Percentiles rank a stretch among this genome's conserved stretches.
Evolutionary conservation across 2,797 vertebrate genomes (phyloP).

Genomic region (Manis crassicaudata): DNA sequence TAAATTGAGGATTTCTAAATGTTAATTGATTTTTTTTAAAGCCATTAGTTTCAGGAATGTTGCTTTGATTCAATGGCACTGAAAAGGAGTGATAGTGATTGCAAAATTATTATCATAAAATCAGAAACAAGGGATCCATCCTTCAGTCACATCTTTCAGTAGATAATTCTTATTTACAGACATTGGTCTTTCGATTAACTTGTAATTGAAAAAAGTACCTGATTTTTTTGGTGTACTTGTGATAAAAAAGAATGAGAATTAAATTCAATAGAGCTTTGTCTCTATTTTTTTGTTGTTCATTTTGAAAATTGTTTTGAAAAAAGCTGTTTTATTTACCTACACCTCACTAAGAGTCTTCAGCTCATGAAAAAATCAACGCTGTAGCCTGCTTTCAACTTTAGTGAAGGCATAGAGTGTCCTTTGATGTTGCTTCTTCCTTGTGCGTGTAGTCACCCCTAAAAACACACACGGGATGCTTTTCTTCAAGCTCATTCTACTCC

Average conservation of each 20-base stretch:
- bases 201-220: neutral
- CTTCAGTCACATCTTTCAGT: neutral
- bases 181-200: neutral
- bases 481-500: neutral
- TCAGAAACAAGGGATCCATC: neutral
- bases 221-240: neutral
- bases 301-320: neutral
- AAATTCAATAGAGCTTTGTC: neutral
- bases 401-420: neutral
- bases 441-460: too few relatives aligned
- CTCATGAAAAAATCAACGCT: neutral
- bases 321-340: neutral
- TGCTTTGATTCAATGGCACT: neutral
- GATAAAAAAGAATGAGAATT: neutral
- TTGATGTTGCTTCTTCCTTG: neutral
- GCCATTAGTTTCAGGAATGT: neutral
- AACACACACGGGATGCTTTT: neutral
- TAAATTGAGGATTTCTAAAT: neutral
- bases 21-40: slow-evolving; percentile 29
- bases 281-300: neutral
- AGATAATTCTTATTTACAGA: neutral
- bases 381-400: neutral
- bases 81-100: neutral
- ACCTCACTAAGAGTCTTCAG: neutral
- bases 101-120: slow-evolving; percentile 4